Base-by-base conservation (phyloP, 2,113 vertebrate species). In the Oncorhynchus masou region DNA sequence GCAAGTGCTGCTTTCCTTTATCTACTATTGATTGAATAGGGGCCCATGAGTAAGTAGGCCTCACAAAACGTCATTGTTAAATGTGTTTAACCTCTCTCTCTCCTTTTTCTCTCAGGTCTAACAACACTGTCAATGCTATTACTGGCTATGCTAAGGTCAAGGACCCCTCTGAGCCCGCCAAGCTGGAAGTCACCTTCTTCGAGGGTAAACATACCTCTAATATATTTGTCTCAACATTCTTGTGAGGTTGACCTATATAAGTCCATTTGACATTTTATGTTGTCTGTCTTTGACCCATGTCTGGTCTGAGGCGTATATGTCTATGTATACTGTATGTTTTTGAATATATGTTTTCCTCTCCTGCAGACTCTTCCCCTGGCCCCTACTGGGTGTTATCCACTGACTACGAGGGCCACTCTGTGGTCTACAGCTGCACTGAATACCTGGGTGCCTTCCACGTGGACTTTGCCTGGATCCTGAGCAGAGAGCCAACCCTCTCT, bases 321-420 rank as follows among this genome's bases (percentile, higher is more conserved):
- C 11, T 3, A 54, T 54, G 5, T 68, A 9, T 9, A 69, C 45
- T 49, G 49, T 12, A 51, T 49, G 9, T 69, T 19, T 20, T 39
- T 45, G 7, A 9, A 51, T 7, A 51, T 13, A 15, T 20, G 8
- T 16, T 9, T 2, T 0, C 64, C 60, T 68, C 13, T 54, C 77
- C 60, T 64, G 65, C 83, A 96, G 95, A 87, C 79, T 85, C 93
- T 81, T 93, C 93, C 0, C 82, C 89, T 1, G 65, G 88, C 2
- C 94, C 94, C 0, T 96, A 96, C 89, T 96, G 94, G 95, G 91
- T 97, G 39, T 77, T 97, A 84, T 91, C 93, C 83, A 96, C 95
- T 0, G 95, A 96, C 90, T 96, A 95, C 0, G 90, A 94, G 68
- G 94, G 87, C 88, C 95, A 96, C 19, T 83, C 94, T 0, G 91